Evolutionary conservation across 2,113 vertebrate species (phyloP), one percentile per base, ranked within the genome.

Genomic region (Podarcis muralis): DNA sequence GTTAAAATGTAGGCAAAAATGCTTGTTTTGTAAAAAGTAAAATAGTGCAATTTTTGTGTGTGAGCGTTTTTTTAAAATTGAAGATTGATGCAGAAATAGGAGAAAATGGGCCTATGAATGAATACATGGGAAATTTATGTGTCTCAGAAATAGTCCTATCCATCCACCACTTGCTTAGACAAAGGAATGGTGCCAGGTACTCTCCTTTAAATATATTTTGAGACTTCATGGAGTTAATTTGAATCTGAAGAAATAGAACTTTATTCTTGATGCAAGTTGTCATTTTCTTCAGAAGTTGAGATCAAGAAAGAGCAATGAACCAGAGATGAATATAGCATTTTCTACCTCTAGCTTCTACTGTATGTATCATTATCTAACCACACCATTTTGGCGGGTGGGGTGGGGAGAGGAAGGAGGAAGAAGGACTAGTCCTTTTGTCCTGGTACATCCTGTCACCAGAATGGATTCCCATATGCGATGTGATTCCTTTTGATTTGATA

Each of bases 401-500:
- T 16, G 25, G 77, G 43, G 43, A 40, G 43, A 4, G 66, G 81
- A 43, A 48, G 12, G 20, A 69, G 32, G 71, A 53, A 53, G 90
- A 48, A 27, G 87, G 88, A 74, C 81, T 20, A 4, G 37, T 75
- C 27, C 65, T 37, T 91, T 88, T 85, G 59, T 93, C 90, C 81
- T 90, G 88, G 80, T 86, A 86, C 74, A 72, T 91, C 37, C 5
- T 81, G 66, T 48, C 59, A 84, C 83, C 66, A 87, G 75, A 92
- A 90, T 84, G 83, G 92, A 92, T 86, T 89, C 91, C n/a, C 88
- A 57, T 81, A 87, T 88, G 79, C 66, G 83, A 84, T 92, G 87
- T 90, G 89, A 92, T 91, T 90, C 89, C 22, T 95, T 96, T 96
- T 96, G 93, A 95, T 97, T 96, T 96, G 93, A 95, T 94, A 92